These are phyloP conservation scores for Elysia chlorotica DNA, from an alignment of 1,140 invertebrate genomes.

Conservation along the genomic window DNA sequence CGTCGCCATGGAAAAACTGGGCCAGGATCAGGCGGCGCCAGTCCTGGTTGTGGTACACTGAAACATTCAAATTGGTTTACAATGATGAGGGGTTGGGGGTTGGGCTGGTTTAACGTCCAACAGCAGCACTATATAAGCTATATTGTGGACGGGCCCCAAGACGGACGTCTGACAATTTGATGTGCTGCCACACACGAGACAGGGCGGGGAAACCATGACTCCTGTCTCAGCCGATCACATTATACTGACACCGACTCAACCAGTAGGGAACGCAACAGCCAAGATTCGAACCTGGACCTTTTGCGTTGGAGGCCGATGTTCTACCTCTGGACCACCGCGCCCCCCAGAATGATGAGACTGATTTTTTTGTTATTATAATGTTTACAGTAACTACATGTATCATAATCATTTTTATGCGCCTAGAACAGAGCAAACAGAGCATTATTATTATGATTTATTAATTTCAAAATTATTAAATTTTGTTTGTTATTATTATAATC, in stretches of 20 bases:
- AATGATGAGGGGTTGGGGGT: background rate
- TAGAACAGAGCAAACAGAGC: too few relatives aligned
- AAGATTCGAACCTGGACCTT: too few relatives aligned
- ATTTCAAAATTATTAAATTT: too few relatives aligned
- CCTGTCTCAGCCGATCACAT: background rate
- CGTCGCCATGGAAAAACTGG: constrained; percentile 72
- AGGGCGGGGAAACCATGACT: background rate
- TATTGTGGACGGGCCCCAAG: background rate
- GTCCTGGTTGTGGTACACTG: constrained; percentile 65
- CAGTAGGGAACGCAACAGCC: too few relatives aligned
- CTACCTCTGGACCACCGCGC: too few relatives aligned
- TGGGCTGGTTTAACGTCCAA: background rate
- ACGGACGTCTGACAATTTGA: background rate
- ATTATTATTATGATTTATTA: too few relatives aligned
- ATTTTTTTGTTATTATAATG: too few relatives aligned
- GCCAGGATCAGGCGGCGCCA: constrained; percentile 69
- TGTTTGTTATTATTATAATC: too few relatives aligned
- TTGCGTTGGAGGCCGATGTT: too few relatives aligned
- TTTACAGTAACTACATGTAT: too few relatives aligned
- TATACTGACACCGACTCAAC: background rate
- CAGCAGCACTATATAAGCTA: background rate
- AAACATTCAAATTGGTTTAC: constrained; percentile 37
- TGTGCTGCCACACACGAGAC: background rate
- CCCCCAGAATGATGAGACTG: too few relatives aligned
- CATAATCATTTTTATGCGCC: too few relatives aligned